A percentile compares a stretch with the other conserved stretches of the same genome.
Evolutionary conservation across 1,140 invertebrate genomes (phyloP).

Genomic region (Lepidurus couesii): DNA sequence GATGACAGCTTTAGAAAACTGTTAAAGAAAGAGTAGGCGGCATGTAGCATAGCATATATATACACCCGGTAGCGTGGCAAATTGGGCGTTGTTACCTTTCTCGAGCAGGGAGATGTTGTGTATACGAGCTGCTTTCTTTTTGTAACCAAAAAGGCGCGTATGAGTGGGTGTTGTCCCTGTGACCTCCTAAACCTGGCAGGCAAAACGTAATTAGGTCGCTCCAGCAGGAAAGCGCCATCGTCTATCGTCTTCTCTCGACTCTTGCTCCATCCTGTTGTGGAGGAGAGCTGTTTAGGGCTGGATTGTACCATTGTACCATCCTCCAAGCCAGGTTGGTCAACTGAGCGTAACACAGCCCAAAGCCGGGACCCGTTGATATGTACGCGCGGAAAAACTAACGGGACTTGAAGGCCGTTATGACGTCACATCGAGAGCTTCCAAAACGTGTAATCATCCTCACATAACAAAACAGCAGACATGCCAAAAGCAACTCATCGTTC

Average conservation of each 20-base stretch:
- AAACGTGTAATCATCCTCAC: not conserved
- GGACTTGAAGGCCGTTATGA: constrained; percentile 5
- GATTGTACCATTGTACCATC: constrained; percentile 14
- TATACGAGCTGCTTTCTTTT: not conserved
- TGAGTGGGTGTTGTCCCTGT: not conserved
- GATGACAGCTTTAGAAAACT: not conserved
- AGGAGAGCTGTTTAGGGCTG: not conserved
- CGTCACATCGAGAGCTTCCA: not conserved
- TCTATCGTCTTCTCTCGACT: not conserved
- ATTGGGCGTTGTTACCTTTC: not conserved
- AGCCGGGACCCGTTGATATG: not conserved
- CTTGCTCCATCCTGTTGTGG: not conserved
- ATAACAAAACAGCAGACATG: not conserved
- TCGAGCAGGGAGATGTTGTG: not conserved
- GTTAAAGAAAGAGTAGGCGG: not conserved
- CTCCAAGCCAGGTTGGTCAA: not conserved
- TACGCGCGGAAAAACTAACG: constrained; percentile 8
- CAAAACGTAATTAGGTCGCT: constrained; percentile 14
- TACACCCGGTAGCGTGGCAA: not conserved
- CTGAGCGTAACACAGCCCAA: not conserved
- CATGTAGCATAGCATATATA: not conserved
- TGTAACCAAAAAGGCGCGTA: not conserved
- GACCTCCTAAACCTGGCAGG: constrained; percentile 13
- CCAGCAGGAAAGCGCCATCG: not conserved
- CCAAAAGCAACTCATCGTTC: not conserved